Base-by-base conservation (phyloP, 2,888 invertebrate genomes). In the Sminthurides aquaticus region DNA sequence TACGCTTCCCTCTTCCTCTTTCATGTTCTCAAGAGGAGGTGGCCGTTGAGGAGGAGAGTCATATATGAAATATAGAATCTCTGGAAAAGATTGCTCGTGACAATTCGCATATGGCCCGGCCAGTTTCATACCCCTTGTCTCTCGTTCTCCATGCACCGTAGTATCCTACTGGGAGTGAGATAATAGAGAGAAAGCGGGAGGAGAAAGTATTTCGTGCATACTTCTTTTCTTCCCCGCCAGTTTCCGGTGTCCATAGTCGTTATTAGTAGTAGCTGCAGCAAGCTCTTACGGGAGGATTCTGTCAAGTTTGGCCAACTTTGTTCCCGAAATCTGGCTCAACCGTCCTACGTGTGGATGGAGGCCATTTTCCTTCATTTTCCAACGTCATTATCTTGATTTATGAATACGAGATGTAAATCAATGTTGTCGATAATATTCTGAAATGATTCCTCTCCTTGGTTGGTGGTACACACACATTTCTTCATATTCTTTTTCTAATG, bases 401-500 rank as follows among this genome's bases (percentile, higher is more conserved):
- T 52, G 52, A 52, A 15, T 52, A 20, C 11, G 52, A 52, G 52
- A 52, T 52, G 52, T 52, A 52, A 52, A 52, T 52, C 52, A 52
- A 52, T 20, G 5, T 20, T 52, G 52, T 52, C 52, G 52, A 52
- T 52, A 8, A 52, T 22, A 22, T 34, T 34, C 5, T 34, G 5
- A 34, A 34, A n/a, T n/a, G n/a, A n/a, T n/a, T n/a, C n/a, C n/a
- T n/a, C n/a, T n/a, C n/a, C n/a, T n/a, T n/a, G n/a, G n/a, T n/a
- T n/a, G n/a, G n/a, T n/a, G n/a, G n/a, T n/a, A n/a, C n/a, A n/a
- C n/a, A n/a, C n/a, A n/a, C n/a, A n/a, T n/a, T n/a, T n/a, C n/a
- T n/a, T n/a, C n/a, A n/a, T n/a, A n/a, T n/a, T n/a, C n/a, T n/a
- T n/a, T n/a, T n/a, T n/a, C n/a, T n/a, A n/a, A n/a, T n/a, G n/a